phyloP scores from a whole-genome alignment of 2,113 vertebrate species.

The Tyto alba region DNA sequence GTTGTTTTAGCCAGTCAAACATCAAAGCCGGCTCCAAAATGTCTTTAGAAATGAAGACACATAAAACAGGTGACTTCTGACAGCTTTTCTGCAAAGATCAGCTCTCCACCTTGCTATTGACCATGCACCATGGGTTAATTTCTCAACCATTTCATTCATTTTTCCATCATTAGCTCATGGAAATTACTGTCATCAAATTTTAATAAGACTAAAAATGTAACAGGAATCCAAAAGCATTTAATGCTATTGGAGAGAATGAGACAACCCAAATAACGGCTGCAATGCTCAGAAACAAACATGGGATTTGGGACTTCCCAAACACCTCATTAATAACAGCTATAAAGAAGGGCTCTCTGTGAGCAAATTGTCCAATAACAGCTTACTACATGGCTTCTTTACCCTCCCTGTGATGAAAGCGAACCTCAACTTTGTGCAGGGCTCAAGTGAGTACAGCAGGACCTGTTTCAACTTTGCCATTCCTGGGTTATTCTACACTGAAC shows the following conservation, averaged over 20 bases:
- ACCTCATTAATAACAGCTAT: not conserved
- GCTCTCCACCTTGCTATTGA: not conserved
- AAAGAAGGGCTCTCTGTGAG: not conserved
- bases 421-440: not conserved
- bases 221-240: not conserved
- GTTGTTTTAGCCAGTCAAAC: not conserved
- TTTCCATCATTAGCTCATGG: not conserved
- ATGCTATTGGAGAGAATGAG: not conserved
- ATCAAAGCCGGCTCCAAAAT: not conserved
- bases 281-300: not conserved
- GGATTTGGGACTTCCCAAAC: not conserved
- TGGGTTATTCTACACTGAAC: not conserved
- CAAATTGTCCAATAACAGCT: not conserved
- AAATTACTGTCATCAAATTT: not conserved
- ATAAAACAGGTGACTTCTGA: not conserved
- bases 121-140: not conserved
- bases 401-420: not conserved
- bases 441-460: not conserved
- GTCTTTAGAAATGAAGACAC: not conserved
- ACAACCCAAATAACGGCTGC: not conserved
- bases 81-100: not conserved
- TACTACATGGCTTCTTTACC: not conserved
- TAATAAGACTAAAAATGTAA: not conserved
- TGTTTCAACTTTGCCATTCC: not conserved
- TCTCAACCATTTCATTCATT: not conserved